Base-by-base conservation (phyloP, 2,113 vertebrate species). In the Passerina amoena region DNA sequence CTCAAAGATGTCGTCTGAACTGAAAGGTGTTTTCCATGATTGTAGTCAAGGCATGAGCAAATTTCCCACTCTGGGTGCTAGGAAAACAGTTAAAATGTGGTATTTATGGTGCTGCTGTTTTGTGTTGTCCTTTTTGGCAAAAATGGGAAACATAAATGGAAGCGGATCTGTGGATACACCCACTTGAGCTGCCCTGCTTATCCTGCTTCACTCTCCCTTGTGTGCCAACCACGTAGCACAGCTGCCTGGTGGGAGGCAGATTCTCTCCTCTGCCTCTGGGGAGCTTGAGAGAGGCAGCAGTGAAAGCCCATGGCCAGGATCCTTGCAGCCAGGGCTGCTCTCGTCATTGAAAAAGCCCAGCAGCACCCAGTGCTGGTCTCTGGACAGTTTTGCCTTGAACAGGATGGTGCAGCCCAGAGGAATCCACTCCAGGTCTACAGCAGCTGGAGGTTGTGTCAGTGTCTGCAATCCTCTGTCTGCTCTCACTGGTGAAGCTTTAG, bases 201-300 rank as follows among this genome's bases (percentile, higher is more conserved):
- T 47, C 11, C 18, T n/a, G 23, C 50, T 73, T 63, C 1, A 0
- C 37, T 48, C 42, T 63, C 12, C 23, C 14, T 63, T 60, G 61
- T 3, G 5, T 14, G 33, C 47, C 2, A 6, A 5, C 4, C 14
- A 17, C 0, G 3, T 37, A 65, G 27, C 0, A 5, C 44, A 64
- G 57, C 53, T 93, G 38, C 18, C 35, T 12, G 27, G 18, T 50
- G 30, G 21, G 42, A 87, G 57, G 48, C 40, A 54, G 30, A 18
- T 54, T 35, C 28, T 47, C 6, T 27, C 6, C 31, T n/a, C 51
- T 47, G 48, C 37, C 47, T 16, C 63, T 3, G 2, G 21, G 38
- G 15, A 86, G 25, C 50, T 72, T 0, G 0, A 33, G 37, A 0
- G 0, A 82, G 23, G 61, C 53, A 73, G 42, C 24, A 59, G 25